Evolutionary conservation across 2,113 vertebrate species (phyloP), one percentile per base, ranked within the genome.

Genomic region (Xenotilapia flavipinnis): DNA sequence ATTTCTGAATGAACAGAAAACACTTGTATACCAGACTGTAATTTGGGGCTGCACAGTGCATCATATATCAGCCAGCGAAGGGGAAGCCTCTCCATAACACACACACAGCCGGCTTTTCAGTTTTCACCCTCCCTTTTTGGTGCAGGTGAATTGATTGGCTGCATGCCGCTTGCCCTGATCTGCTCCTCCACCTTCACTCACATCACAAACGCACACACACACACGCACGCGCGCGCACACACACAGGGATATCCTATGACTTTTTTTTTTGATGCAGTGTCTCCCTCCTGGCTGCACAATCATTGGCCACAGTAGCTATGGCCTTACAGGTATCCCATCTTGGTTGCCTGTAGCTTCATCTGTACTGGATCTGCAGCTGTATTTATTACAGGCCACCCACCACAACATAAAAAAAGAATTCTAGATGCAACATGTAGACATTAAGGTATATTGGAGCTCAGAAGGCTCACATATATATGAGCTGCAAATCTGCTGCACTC

Each of bases 71-170:
- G 36, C 19, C 26, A 6, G 86, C 3, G 83, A 88, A 47, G 68
- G 91, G 93, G 87, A 94, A 91, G 60, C 87, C 90, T 91, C 81
- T 68, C 26, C 73, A 49, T 87, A 80, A 88, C 87, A 55, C 83
- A 55, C 82, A 82, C 36, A 88, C 73, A 81, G 80, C 9, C 19
- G 33, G 77, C 65, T 81, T 79, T 80, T 77, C 83, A 68, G 83
- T 55, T 62, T 47, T 80, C 26, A 15, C 14, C 81, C 80, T 80
- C 60, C 86, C 55, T 31, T 80, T 79, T 60, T 88, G 87, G 84
- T 91, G 94, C 92, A 89, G 87, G 91, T 94, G 90, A 91, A 95
- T 94, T 94, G 92, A 90, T 91, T 91, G 92, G 89, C 79, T 94
- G 87, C 89, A 93, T 90, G 80, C 45, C 73, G 58, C 56, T 56